Conservation (phyloP, 2,113 vertebrate genomes). For the Gracilinanus agilis region DNA sequence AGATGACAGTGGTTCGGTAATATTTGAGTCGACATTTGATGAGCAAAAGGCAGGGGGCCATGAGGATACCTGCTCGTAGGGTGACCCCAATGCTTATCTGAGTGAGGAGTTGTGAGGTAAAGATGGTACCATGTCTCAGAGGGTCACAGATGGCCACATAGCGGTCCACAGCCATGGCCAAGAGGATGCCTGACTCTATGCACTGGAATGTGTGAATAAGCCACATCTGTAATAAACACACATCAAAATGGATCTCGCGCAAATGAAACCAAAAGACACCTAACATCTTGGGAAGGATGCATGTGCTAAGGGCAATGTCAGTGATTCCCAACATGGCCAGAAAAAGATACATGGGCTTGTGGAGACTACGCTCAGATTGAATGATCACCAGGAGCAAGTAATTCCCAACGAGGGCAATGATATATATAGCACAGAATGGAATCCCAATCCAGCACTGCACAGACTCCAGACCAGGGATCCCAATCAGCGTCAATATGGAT, state of each 20-base stretch:
- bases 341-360: conserved; percentile 70
- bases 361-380: conserved; percentile 41
- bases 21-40: conserved; percentile 31
- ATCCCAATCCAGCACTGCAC: conserved; percentile 62
- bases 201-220: conserved; percentile 66
- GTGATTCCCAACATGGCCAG: conserved; percentile 65
- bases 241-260: conserved; percentile 54
- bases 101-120: conserved; percentile 52
- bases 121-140: conserved; percentile 64
- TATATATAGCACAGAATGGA: conserved; percentile 53
- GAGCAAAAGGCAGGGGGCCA: conserved; percentile 12
- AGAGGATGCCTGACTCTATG: conserved; percentile 63
- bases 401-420: conserved; percentile 50
- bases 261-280: conserved; percentile 69
- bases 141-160: conserved; percentile 76
- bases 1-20: conserved; percentile 55
- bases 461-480: conserved; percentile 54
- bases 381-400: conserved; percentile 41
- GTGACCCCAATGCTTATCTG: conserved; percentile 25
- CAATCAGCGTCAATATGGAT: conserved; percentile 25
- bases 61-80: background rate
- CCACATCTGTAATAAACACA: conserved; percentile 72
- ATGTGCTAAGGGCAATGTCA: conserved; percentile 62
- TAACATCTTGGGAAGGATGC: conserved; percentile 71
- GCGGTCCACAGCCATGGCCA: conserved; percentile 74